Evolutionary conservation across 2,797 vertebrate genomes (phyloP), one percentile per base, ranked within the genome.

Genomic region (Peromyscus melanophrys): DNA sequence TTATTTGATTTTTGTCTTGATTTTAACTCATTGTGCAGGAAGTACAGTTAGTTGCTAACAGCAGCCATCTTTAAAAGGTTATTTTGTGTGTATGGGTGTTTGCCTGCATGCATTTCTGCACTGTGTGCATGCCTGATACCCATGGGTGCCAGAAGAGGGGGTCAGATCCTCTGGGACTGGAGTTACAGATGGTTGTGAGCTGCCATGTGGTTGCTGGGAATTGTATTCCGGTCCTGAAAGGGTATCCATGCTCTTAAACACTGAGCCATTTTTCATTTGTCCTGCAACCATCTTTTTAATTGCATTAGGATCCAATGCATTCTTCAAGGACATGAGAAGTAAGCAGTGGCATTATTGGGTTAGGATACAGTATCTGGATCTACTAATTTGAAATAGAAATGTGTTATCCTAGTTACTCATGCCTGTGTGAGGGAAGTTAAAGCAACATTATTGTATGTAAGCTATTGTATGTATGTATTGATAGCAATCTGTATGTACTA

Each of bases 301-400:
- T 92, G 67, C 16, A 88, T 81, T 73, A 82, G 78, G 34, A 92
- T 95, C 6, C 46, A 27, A 46, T 82, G 43, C 81, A 61, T 94
- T 95, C 52, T 67, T 94, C 43, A 92, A 25, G 65, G 75, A 65
- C 37, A 73, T 12, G 85, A 93, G 71, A 96, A 84, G 59, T 90
- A 87, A 91, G 43, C 34, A 16, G 78, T n/a, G 14, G 12, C 29
- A 43, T 90, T 84, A 76, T 34, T 77, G 80, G 34, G 88, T 25
- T 59, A 76, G 83, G 59, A 14, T 92, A 12, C 85, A 61, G 69
- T 94, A 82, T 71, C 9, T 83, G 4, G n/a, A 77, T 84, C 46
- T 25, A 63, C 43, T 76, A 65, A 95, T 76, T 87, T 87, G 52
- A 95, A 92, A 65, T 83, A 63, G 92, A 93, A 93, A 71, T 93